Evolutionary conservation across 2,888 invertebrate species (phyloP).

Genomic region (Gastracanthus pulcherrimus): DNA sequence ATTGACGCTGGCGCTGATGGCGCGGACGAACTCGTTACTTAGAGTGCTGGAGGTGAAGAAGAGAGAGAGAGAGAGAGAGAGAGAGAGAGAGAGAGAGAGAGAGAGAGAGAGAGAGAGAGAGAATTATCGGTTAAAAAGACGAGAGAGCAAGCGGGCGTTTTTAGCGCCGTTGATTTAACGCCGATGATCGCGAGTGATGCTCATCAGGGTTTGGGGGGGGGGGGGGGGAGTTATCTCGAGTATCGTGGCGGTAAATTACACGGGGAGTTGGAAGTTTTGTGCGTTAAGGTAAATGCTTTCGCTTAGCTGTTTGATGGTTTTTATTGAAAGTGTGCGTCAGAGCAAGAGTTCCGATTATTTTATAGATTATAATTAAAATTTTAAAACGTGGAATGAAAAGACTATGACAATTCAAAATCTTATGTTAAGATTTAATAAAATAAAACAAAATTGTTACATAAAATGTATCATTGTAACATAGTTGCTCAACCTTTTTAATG

Average conservation of each 20-base stretch:
- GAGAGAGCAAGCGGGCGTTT: conserved; percentile 14
- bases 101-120: not conserved
- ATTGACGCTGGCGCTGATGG: not conserved
- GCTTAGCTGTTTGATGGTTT: not conserved
- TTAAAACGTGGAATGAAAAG: no score
- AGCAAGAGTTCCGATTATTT: no score
- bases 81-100: not conserved
- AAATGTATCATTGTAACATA: no score
- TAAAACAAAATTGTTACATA: no score
- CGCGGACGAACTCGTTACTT: conserved; percentile 30
- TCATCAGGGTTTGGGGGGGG: not conserved
- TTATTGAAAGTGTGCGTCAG: not conserved
- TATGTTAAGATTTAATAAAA: no score
- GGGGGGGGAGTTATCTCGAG: not conserved
- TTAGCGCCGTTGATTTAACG: conserved; percentile 39
- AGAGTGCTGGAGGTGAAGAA: conserved; percentile 25
- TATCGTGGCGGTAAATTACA: conserved; percentile 25
- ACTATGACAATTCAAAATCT: no score
- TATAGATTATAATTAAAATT: no score
- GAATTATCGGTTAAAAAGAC: conserved; percentile 32
- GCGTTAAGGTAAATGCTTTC: not conserved
- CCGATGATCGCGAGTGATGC: not conserved
- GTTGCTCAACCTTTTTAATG: no score
- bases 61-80: not conserved
- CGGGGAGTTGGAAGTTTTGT: not conserved